These are phyloP conservation scores for Chrysoperla carnea DNA, from an alignment of 1,140 invertebrate genomes.

Conservation along the genomic window DNA sequence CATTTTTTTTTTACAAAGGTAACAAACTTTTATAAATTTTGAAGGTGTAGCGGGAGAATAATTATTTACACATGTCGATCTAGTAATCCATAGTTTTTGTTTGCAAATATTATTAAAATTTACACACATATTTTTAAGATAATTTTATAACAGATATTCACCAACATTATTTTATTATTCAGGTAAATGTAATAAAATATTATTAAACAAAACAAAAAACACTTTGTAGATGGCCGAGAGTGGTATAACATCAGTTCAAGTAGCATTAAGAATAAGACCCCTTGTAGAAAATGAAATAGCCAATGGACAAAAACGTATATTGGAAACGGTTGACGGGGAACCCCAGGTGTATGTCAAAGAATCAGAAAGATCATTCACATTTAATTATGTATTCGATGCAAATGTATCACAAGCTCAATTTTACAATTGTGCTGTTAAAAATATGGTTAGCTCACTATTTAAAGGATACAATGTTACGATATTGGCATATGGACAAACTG, in stretches of 20 bases:
- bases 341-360: constrained; percentile 57
- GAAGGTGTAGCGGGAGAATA: no score
- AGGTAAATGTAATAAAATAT: no score
- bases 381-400: constrained; percentile 67
- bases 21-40: no score
- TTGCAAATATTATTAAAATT: no score
- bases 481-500: constrained; percentile 86
- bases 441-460: constrained; percentile 60
- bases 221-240: no score
- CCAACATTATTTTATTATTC: no score
- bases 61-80: no score
- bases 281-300: constrained; percentile 50
- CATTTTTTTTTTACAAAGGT: no score
- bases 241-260: constrained; percentile 28
- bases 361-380: constrained; percentile 65
- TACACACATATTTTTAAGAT: no score
- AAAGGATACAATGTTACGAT: constrained; percentile 86
- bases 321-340: constrained; percentile 36
- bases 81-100: no score
- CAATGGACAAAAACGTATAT: constrained; percentile 45
- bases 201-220: no score
- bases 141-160: no score
- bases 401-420: constrained; percentile 53
- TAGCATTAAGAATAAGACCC: constrained; percentile 66
- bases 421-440: constrained; percentile 57